phyloP scores from a whole-genome alignment of 2,113 vertebrate species.

The Marcusenius ussheri region DNA sequence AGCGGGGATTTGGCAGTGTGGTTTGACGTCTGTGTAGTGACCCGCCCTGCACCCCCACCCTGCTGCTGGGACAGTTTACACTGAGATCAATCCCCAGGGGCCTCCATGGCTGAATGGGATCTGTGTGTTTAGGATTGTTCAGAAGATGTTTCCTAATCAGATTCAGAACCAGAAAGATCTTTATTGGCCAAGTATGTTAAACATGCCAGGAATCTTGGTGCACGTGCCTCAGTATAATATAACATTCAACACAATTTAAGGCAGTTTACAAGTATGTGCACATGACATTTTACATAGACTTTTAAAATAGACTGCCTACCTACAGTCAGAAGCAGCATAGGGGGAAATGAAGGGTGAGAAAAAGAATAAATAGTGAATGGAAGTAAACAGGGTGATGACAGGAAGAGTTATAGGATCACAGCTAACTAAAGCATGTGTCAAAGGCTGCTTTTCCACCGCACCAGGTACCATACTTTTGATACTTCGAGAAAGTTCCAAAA shows the following conservation, averaged over 20 bases:
- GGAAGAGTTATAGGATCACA: background rate
- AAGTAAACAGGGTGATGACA: background rate
- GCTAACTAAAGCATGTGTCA: background rate
- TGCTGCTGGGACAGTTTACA: background rate
- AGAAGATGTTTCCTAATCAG: background rate
- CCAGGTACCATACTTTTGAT: too few relatives aligned
- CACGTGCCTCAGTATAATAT: background rate
- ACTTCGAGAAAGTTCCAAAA: too few relatives aligned
- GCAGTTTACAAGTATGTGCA: background rate
- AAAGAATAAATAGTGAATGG: background rate
- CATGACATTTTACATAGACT: background rate
- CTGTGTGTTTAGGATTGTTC: background rate
- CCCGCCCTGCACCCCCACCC: background rate
- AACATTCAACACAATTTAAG: background rate
- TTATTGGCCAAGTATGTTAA: background rate
- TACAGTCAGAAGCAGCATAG: background rate
- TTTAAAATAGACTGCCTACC: background rate
- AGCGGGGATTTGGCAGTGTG: background rate
- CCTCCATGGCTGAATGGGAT: background rate
- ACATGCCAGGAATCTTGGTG: background rate
- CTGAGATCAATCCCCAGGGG: background rate
- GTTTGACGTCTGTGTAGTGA: background rate
- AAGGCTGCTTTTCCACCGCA: too few relatives aligned
- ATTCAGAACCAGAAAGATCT: background rate
- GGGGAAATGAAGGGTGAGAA: background rate